A percentile compares a stretch with the other conserved stretches of the same genome.
Evolutionary conservation across 2,113 vertebrate species (phyloP).

Genomic region (Leptosomus discolor): DNA sequence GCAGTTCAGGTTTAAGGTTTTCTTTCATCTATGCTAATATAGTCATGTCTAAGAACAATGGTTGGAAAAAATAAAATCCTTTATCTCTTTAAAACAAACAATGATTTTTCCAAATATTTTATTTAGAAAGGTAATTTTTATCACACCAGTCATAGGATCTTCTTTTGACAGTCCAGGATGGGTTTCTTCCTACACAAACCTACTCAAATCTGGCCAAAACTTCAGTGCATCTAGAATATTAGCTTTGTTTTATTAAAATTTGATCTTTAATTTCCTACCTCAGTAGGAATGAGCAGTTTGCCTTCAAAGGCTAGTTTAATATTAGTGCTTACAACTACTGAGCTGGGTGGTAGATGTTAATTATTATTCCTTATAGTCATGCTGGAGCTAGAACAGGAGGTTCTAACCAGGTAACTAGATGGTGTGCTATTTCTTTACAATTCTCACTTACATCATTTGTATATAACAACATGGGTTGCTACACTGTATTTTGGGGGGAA

Average conservation of each 20-base stretch:
- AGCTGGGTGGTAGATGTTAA: neutral
- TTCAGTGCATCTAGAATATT: neutral
- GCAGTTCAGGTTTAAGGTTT: neutral
- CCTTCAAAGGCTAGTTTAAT: neutral
- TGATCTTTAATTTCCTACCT: neutral
- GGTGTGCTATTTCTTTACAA: neutral
- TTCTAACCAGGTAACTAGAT: neutral
- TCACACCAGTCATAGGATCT: neutral
- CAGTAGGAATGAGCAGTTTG: neutral
- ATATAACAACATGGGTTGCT: neutral
- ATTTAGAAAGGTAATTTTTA: neutral
- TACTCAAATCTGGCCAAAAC: neutral
- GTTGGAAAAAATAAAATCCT: neutral
- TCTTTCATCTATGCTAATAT: neutral
- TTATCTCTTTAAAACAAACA: neutral
- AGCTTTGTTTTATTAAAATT: neutral
- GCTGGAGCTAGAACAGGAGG: neutral
- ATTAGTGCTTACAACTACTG: neutral
- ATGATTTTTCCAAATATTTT: neutral
- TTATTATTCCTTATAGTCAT: neutral
- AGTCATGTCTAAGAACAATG: neutral
- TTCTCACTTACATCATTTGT: neutral
- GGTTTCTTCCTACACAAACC: neutral
- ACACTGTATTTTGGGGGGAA: neutral
- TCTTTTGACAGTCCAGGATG: neutral